phyloP scores from a whole-genome alignment of 2,797 vertebrate genomes.

The Sebastes trivittatus region DNA sequence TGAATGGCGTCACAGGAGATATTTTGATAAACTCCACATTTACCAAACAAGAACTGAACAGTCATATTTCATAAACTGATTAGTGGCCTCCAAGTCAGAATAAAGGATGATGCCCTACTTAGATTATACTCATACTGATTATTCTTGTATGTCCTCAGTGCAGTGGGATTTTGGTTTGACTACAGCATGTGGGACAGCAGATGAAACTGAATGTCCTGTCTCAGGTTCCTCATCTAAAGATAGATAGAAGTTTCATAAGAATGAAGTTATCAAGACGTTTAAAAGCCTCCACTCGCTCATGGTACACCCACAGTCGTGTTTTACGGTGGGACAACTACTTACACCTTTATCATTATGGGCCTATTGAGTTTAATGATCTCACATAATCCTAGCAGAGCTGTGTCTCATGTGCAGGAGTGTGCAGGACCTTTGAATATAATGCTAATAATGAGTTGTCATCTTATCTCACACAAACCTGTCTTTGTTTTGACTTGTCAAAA shows the following conservation, averaged over 20 bases:
- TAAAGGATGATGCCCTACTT: background rate
- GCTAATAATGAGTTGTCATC: background rate
- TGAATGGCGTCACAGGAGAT: background rate
- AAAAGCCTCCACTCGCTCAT: no score
- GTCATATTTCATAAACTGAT: background rate
- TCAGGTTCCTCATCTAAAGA: background rate
- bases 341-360: background rate
- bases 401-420: background rate
- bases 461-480: background rate
- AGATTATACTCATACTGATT: background rate
- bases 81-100: background rate
- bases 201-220: background rate
- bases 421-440: no score
- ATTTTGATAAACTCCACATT: background rate
- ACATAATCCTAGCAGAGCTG: background rate
- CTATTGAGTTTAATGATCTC: background rate
- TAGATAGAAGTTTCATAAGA: background rate
- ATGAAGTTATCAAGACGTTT: background rate
- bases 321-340: background rate
- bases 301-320: background rate
- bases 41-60: background rate
- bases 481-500: background rate
- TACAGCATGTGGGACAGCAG: background rate
- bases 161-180: conserved; percentile 29
- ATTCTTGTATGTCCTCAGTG: conserved; percentile 63